Conservation (phyloP, 2,888 invertebrate genomes). For the Rhagonycha lutea region DNA sequence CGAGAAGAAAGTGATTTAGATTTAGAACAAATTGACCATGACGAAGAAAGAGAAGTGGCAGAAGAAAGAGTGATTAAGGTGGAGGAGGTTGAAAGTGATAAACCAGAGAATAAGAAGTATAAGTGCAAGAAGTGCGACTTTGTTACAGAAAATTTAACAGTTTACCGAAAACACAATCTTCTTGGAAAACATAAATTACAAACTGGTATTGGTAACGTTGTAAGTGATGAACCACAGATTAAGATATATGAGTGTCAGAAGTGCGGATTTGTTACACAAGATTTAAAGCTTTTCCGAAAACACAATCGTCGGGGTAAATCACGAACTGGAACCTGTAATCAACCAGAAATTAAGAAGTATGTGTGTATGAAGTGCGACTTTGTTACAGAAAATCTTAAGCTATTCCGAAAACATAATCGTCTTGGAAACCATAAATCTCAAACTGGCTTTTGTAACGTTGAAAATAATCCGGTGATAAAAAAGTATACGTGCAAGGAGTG, state of each 20-base stretch:
- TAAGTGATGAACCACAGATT: background rate
- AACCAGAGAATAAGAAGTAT: background rate
- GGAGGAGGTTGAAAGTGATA: background rate
- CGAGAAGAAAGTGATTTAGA: background rate
- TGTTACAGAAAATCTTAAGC: background rate
- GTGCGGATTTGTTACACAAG: background rate
- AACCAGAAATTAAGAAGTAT: background rate
- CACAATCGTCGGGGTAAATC: background rate
- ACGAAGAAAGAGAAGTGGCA: background rate
- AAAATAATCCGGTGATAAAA: no score
- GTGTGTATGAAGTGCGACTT: background rate
- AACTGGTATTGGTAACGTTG: no score
- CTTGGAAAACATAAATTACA: background rate
- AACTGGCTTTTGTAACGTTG: no score
- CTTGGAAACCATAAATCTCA: background rate
- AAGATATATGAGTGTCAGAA: background rate
- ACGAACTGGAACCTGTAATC: no score
- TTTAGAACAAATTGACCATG: background rate
- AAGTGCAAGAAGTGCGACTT: background rate
- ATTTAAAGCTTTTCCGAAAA: background rate
- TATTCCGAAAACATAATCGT: background rate
- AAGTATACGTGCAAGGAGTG: no score
- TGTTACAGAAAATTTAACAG: background rate
- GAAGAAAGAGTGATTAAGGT: background rate
- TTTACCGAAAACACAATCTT: background rate